phyloP scores from a whole-genome alignment of 2,888 invertebrate species.

The Entomobrya proxima region DNA sequence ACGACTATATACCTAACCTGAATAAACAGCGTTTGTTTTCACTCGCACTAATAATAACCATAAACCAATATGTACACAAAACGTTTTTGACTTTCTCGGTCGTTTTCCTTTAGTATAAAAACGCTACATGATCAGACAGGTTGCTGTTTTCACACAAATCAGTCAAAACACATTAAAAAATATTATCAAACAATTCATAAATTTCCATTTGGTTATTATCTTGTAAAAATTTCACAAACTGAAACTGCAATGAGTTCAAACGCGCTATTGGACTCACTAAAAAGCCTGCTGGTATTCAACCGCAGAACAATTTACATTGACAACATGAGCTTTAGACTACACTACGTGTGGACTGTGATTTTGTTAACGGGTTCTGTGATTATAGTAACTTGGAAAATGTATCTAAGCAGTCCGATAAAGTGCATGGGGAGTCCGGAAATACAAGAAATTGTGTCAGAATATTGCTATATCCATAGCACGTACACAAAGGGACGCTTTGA shows the following conservation, averaged over 20 bases:
- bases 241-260: slow-evolving; percentile 57
- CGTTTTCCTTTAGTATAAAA: too few species aligned
- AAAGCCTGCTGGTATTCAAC: slow-evolving; percentile 64
- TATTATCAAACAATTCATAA: too few species aligned
- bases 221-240: background rate
- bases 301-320: slow-evolving; percentile 68
- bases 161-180: too few species aligned
- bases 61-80: too few species aligned
- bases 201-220: background rate
- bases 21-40: too few species aligned
- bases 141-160: too few species aligned
- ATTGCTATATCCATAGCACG: slow-evolving; percentile 72
- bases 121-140: too few species aligned
- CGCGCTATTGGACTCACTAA: slow-evolving; percentile 64
- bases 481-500: slow-evolving; percentile 67
- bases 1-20: too few species aligned
- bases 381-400: slow-evolving; percentile 69
- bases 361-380: slow-evolving; percentile 55
- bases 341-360: slow-evolving; percentile 67
- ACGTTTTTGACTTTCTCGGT: too few species aligned
- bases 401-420: slow-evolving; percentile 69
- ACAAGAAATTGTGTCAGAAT: slow-evolving; percentile 68
- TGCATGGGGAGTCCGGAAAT: slow-evolving; percentile 67
- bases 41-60: too few species aligned
- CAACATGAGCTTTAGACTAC: slow-evolving; percentile 66